phyloP scores from a whole-genome alignment of 2,888 invertebrate species.

The Eubasilissa splendida region DNA sequence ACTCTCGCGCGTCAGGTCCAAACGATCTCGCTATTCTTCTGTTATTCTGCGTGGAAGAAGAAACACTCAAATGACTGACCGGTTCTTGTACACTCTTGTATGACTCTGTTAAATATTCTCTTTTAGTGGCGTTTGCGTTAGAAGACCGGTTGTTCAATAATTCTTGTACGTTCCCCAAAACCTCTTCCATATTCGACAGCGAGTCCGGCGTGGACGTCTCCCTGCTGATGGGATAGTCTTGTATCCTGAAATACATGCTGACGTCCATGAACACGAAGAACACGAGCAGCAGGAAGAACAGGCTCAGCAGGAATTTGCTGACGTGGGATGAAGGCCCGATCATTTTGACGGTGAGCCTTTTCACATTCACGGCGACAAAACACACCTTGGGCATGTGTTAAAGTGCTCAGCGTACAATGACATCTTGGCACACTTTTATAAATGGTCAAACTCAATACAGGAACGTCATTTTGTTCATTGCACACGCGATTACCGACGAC shows the following conservation, averaged over 20 bases:
- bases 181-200: slow-evolving; percentile 46
- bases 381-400: background rate
- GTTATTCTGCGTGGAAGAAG: slow-evolving; percentile 57
- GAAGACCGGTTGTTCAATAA: slow-evolving; percentile 19
- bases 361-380: background rate
- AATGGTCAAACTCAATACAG: background rate
- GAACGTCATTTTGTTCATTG: background rate
- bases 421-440: background rate
- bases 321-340: slow-evolving; percentile 83
- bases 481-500: background rate
- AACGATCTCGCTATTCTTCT: slow-evolving; percentile 7
- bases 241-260: slow-evolving; percentile 80
- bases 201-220: slow-evolving; percentile 62
- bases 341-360: slow-evolving; percentile 67
- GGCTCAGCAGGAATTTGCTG: slow-evolving; percentile 77
- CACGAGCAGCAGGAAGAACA: slow-evolving; percentile 73
- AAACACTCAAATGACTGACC: slow-evolving; percentile 58
- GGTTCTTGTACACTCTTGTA: slow-evolving; percentile 31
- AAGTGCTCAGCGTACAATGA: too few species aligned
- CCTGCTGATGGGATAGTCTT: slow-evolving; percentile 77
- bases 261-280: slow-evolving; percentile 84
- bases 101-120: slow-evolving; percentile 60
- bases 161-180: slow-evolving; percentile 8
- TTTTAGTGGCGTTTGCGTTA: slow-evolving; percentile 61
- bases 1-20: slow-evolving; percentile 61